Conservation (phyloP, 2,797 vertebrate species). For the Enteromius radiatus region DNA sequence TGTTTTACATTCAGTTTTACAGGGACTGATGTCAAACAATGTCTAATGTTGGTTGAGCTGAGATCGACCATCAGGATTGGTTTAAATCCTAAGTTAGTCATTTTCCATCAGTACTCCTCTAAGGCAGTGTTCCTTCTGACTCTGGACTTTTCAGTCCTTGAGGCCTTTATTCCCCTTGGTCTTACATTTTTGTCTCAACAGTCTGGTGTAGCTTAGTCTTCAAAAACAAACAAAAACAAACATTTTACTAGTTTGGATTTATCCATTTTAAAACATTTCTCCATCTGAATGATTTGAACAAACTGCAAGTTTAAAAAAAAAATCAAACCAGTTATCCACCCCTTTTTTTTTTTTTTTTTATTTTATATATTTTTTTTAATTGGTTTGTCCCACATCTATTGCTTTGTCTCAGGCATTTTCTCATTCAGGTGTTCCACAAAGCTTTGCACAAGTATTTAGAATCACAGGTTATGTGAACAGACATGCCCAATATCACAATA, state of each 20-base stretch:
- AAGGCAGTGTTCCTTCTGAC: background rate
- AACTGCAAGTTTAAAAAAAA: background rate
- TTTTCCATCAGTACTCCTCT: background rate
- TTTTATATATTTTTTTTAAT: too few relatives aligned
- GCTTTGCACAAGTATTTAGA: slow-evolving; percentile 2
- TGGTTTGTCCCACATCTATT: background rate
- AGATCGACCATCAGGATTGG: background rate
- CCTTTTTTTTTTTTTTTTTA: too few relatives aligned
- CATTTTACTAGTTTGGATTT: background rate
- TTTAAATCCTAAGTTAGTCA: background rate
- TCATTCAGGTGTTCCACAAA: background rate
- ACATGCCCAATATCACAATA: background rate
- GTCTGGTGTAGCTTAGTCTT: background rate
- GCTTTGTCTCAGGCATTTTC: background rate
- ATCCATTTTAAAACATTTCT: background rate
- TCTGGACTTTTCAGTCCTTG: background rate
- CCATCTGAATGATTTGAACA: background rate
- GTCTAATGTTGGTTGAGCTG: background rate
- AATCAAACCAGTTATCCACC: background rate
- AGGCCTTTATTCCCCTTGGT: slow-evolving; percentile 2
- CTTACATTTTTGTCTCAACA: background rate
- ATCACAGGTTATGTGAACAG: background rate
- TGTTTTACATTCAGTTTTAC: slow-evolving; percentile 22
- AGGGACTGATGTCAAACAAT: slow-evolving; percentile 22
- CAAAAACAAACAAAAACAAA: background rate